A percentile compares a stretch with the other conserved stretches of the same genome.
These are phyloP conservation scores for Empis livida DNA, from an alignment of 2,888 invertebrate species.

Conservation along the genomic window DNA sequence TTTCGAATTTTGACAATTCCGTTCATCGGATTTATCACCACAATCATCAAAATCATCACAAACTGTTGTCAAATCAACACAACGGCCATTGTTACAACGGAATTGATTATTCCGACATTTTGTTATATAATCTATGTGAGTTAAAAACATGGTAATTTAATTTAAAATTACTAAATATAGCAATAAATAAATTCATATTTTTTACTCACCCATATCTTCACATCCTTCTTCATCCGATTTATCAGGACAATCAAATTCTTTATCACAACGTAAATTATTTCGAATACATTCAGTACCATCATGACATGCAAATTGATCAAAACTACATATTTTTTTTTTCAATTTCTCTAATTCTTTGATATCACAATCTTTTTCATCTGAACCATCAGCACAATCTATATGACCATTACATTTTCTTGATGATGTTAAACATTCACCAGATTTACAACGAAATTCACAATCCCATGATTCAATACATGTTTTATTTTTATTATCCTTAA, in stretches of 20 bases:
- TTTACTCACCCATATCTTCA: constrained; percentile 26
- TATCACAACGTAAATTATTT: constrained; percentile 38
- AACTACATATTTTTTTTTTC: constrained; percentile 27
- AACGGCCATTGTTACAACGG: constrained; percentile 39
- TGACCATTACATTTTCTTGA: constrained; percentile 42
- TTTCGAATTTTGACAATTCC: constrained; percentile 26
- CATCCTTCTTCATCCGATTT: constrained; percentile 45
- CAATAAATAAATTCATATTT: not conserved
- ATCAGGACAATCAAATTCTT: constrained; percentile 41
- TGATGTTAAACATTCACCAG: constrained; percentile 43
- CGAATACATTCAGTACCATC: constrained; percentile 40
- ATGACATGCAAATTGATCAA: constrained; percentile 40
- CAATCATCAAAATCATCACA: constrained; percentile 45
- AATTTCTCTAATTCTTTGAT: constrained; percentile 24
- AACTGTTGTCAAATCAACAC: constrained; percentile 36
- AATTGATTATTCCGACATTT: constrained; percentile 38
- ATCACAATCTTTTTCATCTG: constrained; percentile 41
- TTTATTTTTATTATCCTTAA: constrained; percentile 35
- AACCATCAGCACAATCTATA: constrained; percentile 44
- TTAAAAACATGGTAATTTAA: not conserved
- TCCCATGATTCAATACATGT: constrained; percentile 42
- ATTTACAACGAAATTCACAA: constrained; percentile 41
- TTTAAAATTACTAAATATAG: not conserved
- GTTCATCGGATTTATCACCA: constrained; percentile 45
- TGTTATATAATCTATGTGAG: constrained; percentile 17